Base-by-base conservation (phyloP, 2,888 invertebrate species). In the Thymelicus lineola region DNA sequence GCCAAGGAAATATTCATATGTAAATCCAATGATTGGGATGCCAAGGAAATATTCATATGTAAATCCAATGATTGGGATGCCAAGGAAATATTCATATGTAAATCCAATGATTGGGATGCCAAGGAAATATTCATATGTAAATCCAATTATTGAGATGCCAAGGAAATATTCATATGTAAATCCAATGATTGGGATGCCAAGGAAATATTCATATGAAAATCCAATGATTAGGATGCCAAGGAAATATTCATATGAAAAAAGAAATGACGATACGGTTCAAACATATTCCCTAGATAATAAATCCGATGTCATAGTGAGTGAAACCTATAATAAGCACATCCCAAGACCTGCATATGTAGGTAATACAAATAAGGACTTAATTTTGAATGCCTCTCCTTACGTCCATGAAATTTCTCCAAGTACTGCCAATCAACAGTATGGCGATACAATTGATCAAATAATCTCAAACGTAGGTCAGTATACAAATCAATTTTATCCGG, bases 231-330 rank as follows among this genome's bases (percentile, higher is more conserved):
- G 75, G 4, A 58, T 76, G 20, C 72, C 78, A 60, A 73, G 74
- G 0, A 78, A 71, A 64, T 84, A 84, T 73, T 82, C 76, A 3
- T 83, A 84, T 67, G 76, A 78, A 68, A 80, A 85, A n/a, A 72
- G 75, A 6, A 70, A 72, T 6, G 77, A 78, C 45, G 78, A 77
- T 12, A 77, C 76, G 20, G 66, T 78, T 20, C 80, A 76, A 61
- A 75, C 73, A 0, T 86, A 77, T 62, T 74, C 76, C n/a, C 75
- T 78, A 3, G 74, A 78, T 48, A 75, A 78, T 45, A 77, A 74
- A 20, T 75, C 74, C 12, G 77, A 80, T 45, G 76, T 80, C 5
- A 55, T 77, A 7, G 79, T 83, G 5, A 78, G 75, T 7, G 74
- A 81, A 63, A 80, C 74, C n/a, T n/a, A n/a, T 0, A 60, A 36